Evolutionary conservation across 2,797 vertebrate species (phyloP).

Genomic region (Malacoraja senta): DNA sequence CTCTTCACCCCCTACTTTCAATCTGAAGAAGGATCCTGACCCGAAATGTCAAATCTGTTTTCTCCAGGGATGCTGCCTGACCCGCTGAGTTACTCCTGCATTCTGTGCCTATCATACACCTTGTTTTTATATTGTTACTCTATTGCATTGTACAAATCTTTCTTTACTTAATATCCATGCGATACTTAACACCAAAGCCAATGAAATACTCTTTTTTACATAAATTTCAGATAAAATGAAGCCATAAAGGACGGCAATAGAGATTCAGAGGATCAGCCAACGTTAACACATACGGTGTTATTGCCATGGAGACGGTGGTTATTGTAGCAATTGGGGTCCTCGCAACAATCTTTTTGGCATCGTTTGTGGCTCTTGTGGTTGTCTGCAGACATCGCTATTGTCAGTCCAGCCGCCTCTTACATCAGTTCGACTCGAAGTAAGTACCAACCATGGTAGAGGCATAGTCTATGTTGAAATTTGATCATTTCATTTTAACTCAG

Average conservation of each 20-base stretch:
- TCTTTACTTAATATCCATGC: background rate
- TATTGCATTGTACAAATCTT: background rate
- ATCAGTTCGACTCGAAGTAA: slow-evolving; percentile 87
- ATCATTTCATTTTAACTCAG: background rate
- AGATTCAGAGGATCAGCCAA: background rate
- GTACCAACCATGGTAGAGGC: slow-evolving; percentile 43
- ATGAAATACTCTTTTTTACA: background rate
- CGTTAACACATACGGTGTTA: background rate
- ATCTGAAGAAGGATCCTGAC: too few relatives aligned
- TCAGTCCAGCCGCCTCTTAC: slow-evolving; percentile 73
- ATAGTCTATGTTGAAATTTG: background rate
- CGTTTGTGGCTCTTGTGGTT: slow-evolving; percentile 82
- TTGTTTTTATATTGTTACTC: background rate
- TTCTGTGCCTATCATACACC: too few relatives aligned
- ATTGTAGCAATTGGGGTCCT: slow-evolving; percentile 90
- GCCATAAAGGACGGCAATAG: background rate
- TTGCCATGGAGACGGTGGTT: slow-evolving; percentile 89
- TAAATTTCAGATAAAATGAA: slow-evolving; percentile 16
- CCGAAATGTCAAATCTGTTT: too few relatives aligned
- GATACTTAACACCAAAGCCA: background rate
- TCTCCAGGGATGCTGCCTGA: too few relatives aligned
- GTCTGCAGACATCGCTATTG: slow-evolving; percentile 91
- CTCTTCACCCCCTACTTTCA: too few relatives aligned
- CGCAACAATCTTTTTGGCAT: slow-evolving; percentile 91
- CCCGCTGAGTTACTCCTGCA: too few relatives aligned